Conservation (phyloP, 2,888 invertebrate species). For the Rutpela maculata region DNA sequence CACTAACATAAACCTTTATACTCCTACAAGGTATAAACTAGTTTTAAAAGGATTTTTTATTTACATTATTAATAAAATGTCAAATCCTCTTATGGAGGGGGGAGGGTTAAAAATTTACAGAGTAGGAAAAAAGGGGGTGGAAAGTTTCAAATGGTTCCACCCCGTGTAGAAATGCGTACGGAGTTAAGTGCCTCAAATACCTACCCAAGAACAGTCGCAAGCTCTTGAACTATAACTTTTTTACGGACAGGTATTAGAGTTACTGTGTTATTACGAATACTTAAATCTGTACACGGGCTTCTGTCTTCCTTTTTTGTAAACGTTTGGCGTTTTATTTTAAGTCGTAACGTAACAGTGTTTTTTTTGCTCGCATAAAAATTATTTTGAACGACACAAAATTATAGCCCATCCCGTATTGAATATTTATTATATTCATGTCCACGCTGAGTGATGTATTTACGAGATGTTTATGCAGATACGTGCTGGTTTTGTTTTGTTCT, state of each 20-base stretch:
- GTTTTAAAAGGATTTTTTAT: no score
- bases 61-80: no score
- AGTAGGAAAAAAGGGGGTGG: no score
- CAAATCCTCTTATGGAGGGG: no score
- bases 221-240: no score
- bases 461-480: conserved; percentile 30
- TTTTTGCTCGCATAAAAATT: conserved; percentile 24
- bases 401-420: conserved; percentile 27
- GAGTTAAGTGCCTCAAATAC: no score
- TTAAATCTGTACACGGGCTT: conserved; percentile 23
- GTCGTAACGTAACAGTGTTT: neutral
- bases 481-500: neutral
- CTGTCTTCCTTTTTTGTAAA: conserved; percentile 15
- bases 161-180: no score
- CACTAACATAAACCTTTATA: no score
- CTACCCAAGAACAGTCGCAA: no score
- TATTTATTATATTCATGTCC: conserved; percentile 33
- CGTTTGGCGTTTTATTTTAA: conserved; percentile 10
- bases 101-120: no score
- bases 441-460: conserved; percentile 31
- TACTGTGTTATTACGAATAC: conserved; percentile 17
- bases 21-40: no score
- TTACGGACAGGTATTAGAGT: neutral
- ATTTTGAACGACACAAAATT: conserved; percentile 36
- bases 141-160: no score